Base-by-base conservation (phyloP, 2,113 vertebrate genomes). In the Prionailurus viverrinus region DNA sequence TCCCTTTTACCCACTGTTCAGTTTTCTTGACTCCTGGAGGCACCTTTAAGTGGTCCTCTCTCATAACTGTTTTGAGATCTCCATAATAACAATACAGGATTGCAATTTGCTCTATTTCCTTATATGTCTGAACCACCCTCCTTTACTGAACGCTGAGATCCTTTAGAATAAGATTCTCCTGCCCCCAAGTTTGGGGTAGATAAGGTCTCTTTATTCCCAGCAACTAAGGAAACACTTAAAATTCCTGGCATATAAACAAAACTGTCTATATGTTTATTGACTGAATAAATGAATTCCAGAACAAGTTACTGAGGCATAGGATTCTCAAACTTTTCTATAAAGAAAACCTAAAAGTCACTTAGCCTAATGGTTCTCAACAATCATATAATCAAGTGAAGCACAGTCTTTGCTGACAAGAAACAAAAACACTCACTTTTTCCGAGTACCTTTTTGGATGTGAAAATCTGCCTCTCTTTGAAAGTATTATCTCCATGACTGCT, bases 291-390 rank as follows among this genome's bases (percentile, higher is more conserved):
- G 19, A 69, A 51, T 83, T 76, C 41, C 23, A 68, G 73, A 84
- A 53, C 19, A 51, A 61, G 25, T 39, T 51, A 39, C 23, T 51
- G 61, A 78, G 33, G 14, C 25, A 58, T 68, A 71, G 3, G 41
- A 93, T 83, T 78, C 13, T 79, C 51, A 69, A 21, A 78, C 51
- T 66, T 73, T 81, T 27, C 41, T 48, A 41, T 36, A 89, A 84
- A 89, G 27, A 58, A 93, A 84, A 19, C 61, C 48, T 89, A 51
- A 96, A 76, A 92, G 21, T 36, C n/a, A 61, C 69, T 51, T 78
- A 68, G 16, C n/a, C 33, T 45, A 51, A 19, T 68, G 33, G 4
- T 76, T 61, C 78, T 93, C 33, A 48, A 18, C 55, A 82, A 13
- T 25, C 29, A 27, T 63, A 74, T 14, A 88, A 19, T 65, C 55